A percentile compares a stretch with the other conserved stretches of the same genome.
These are phyloP conservation scores for Scartelaos histophorus DNA, from an alignment of 2,113 vertebrate species.

Conservation along the genomic window DNA sequence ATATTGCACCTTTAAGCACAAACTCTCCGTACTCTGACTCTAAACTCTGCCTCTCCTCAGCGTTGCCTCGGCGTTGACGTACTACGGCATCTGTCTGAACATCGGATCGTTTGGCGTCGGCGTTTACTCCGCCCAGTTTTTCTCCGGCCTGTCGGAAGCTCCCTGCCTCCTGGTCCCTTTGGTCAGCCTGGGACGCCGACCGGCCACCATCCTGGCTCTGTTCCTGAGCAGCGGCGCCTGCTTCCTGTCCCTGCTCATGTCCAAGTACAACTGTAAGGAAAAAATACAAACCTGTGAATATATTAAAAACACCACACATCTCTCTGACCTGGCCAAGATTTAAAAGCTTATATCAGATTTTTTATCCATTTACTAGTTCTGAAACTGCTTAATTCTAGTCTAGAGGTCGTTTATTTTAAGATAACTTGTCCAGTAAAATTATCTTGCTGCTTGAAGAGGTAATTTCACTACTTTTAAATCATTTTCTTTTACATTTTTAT, in stretches of 20 bases:
- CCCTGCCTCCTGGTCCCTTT: slow-evolving; percentile 73
- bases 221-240: slow-evolving; percentile 71
- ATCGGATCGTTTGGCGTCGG: slow-evolving; percentile 74
- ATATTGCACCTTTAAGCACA: too few relatives aligned
- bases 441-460: too few relatives aligned
- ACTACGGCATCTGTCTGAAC: slow-evolving; percentile 76
- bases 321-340: too few relatives aligned
- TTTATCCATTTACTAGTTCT: too few relatives aligned
- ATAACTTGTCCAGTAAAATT: too few relatives aligned
- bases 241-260: slow-evolving; percentile 67
- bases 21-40: too few relatives aligned
- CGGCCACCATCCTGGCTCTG: slow-evolving; percentile 65
- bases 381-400: too few relatives aligned
- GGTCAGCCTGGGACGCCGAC: slow-evolving; percentile 61
- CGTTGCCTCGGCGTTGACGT: slow-evolving; percentile 61
- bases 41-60: slow-evolving; percentile 25
- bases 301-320: too few relatives aligned
- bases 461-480: too few relatives aligned
- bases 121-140: slow-evolving; percentile 76
- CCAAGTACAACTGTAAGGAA: slow-evolving; percentile 58
- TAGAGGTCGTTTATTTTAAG: too few relatives aligned
- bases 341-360: too few relatives aligned
- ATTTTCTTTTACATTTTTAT: too few relatives aligned
- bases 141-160: slow-evolving; percentile 74
- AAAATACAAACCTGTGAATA: background rate